phyloP scores from a whole-genome alignment of 2,797 vertebrate species.

The Adrianichthys oophorus region DNA sequence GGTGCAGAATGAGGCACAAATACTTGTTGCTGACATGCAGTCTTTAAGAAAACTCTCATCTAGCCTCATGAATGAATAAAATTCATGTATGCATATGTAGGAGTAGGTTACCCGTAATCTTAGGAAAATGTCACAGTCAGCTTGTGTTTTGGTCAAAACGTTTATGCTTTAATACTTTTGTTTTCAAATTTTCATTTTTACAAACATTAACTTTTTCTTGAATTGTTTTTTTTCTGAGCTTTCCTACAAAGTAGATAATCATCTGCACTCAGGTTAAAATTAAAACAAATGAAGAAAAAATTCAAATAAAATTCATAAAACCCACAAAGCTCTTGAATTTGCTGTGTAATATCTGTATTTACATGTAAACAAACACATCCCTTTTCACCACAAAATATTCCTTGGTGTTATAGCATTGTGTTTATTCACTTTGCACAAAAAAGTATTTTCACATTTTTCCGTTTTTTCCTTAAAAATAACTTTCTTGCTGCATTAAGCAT shows the following conservation, averaged over 20 bases:
- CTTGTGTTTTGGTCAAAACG: constrained; percentile 31
- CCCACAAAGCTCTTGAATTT: constrained; percentile 4
- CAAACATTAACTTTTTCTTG: constrained; percentile 13
- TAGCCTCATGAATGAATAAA: constrained; percentile 60
- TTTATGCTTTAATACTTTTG: constrained; percentile 52
- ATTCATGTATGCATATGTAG: constrained; percentile 37
- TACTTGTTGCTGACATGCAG: constrained; percentile 55
- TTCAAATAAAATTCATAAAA: constrained; percentile 4
- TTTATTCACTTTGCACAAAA: constrained; percentile 70
- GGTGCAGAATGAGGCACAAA: constrained; percentile 59
- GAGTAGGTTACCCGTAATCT: constrained; percentile 44
- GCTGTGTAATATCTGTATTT: constrained; percentile 11
- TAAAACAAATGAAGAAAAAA: constrained; percentile 46
- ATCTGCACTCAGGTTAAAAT: constrained; percentile 61
- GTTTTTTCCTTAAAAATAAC: constrained; percentile 33
- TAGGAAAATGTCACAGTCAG: constrained; percentile 43
- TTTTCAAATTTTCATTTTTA: constrained; percentile 38
- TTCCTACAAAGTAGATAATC: constrained; percentile 49
- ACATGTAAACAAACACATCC: constrained; percentile 1
- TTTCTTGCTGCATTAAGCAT: constrained; percentile 39
- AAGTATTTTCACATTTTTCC: constrained; percentile 62
- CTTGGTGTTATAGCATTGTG: constrained; percentile 51
- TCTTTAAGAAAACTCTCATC: constrained; percentile 49
- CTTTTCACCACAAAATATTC: constrained; percentile 52
- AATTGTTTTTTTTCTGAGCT: constrained; percentile 26